Evolutionary conservation across 2,797 vertebrate species (phyloP), one percentile per base, ranked within the genome.

Genomic region (Taenioides sp.): DNA sequence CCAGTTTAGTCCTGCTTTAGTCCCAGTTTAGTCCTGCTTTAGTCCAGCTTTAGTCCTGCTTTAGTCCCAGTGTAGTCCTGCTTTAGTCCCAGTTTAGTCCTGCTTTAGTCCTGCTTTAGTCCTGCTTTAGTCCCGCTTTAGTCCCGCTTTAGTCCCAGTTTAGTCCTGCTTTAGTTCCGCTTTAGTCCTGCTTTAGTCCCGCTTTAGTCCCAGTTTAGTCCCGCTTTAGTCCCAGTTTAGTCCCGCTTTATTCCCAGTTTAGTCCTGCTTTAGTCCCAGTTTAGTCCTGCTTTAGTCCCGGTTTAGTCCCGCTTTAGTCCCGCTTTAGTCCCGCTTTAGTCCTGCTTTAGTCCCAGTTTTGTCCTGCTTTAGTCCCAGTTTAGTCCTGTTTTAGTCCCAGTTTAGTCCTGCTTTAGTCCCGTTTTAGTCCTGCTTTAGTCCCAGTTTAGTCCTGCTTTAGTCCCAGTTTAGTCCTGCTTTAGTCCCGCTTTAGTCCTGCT

Each of bases 21-120:
- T 9, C 52, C n/a, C 7, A 20, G 6, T 55, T 68, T 61, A 63
- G 23, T 18, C 67, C 76, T 65, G 57, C 9, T 59, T 59, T 59
- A 27, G 11, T 10, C 5, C 58, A 28, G 25, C 2, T 60, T 60
- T 28, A 60, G 58, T 28, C 58, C 16, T 60, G 25, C 11, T 60
- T 60, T 60, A 28, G 58, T 7, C 58, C 58, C 4, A 1, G 34
- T 7, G 2, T 34, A 27, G 25, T 27, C 25, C 25, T 60, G 23
- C 0, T 60, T 60, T 60, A 17, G 14, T 5, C 58, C 58, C 14
- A 22, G 23, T 27, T 17, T 27, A 59, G 23, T 16, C 57, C 58
- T 28, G 49, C 16, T 25, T 16, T 28, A 59, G 49, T 20, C 49
- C 18, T 5, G 17, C 2, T 49, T 27, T 17, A 3, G 20, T 9